Evolutionary conservation across 2,113 vertebrate genomes (phyloP), one percentile per base, ranked within the genome.

Genomic region (Garra rufa): DNA sequence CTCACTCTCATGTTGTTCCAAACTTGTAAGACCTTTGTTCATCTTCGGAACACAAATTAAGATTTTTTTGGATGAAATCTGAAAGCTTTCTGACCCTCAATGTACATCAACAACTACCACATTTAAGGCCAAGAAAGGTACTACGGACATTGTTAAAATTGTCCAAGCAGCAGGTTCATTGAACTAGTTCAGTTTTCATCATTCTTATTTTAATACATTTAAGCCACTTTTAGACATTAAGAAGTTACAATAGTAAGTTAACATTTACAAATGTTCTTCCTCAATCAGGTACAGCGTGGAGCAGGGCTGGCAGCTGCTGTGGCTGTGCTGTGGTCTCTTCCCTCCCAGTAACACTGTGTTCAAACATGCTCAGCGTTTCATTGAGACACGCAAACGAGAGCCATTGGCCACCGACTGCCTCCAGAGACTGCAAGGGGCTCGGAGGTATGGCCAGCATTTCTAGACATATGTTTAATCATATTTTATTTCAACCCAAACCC

Each of bases 271-370:
- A 19, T 46, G 15, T 63, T 14, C 3, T 34, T 44, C 1, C 59
- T 48, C 2, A 85, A 55, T 0, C 93, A 99, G 98, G 91, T 95
- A 94, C 90, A 99, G 98, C 0, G 26, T 97, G 76, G 96, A 96
- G 85, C 95, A 91, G 61, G 97, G 97, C 83, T 99, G 98, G 98
- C 97, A 99, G 92, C 94, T 99, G 59, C 92, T 99, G 19, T 99
- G 98, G 97, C 95, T 99, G 24, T 98, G 97, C 89, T 96, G 97
- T 0, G 97, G 98, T 55, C 94, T 99, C 80, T 99, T 99, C 84
- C 92, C 97, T 0, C 97, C 98, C 0, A 92, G 96, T 84, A 96
- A 95, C 83, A 78, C 90, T 0, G 93, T 99, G 78, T 91, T 97
- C 78, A 97, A 92, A 70, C 97, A 98, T 0, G 74, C 95, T 15